Conservation (phyloP, 2,888 invertebrate species). For the Anthophora plumipes region DNA sequence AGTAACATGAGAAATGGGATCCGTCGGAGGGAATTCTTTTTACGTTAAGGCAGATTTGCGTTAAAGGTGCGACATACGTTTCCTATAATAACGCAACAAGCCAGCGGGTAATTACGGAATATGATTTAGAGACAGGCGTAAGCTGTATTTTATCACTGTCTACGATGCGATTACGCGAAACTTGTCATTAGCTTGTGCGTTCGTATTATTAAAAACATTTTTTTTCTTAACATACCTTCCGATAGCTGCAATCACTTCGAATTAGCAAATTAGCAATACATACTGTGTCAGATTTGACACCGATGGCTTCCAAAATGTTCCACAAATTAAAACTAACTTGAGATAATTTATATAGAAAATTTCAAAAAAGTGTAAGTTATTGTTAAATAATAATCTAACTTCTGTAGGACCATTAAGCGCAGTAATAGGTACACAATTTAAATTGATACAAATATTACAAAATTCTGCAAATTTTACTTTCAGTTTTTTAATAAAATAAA, state of each 20-base stretch:
- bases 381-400: too few species aligned
- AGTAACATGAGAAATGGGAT: not conserved
- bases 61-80: not conserved
- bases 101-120: not conserved
- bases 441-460: too few species aligned
- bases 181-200: not conserved
- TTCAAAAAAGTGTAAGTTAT: too few species aligned
- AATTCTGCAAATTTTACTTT: too few species aligned
- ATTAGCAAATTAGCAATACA: not conserved
- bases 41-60: not conserved
- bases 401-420: too few species aligned
- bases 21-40: not conserved
- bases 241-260: not conserved
- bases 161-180: not conserved
- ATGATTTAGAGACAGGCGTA: not conserved
- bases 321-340: too few species aligned
- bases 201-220: not conserved
- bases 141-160: not conserved
- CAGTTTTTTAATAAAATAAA: too few species aligned
- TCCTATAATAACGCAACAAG: not conserved
- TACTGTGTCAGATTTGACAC: too few species aligned
- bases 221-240: not conserved
- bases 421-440: too few species aligned
- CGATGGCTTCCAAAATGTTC: too few species aligned
- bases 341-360: too few species aligned